Evolutionary conservation across 2,888 invertebrate genomes (phyloP), one percentile per base, ranked within the genome.

Genomic region (Apeira syringaria): DNA sequence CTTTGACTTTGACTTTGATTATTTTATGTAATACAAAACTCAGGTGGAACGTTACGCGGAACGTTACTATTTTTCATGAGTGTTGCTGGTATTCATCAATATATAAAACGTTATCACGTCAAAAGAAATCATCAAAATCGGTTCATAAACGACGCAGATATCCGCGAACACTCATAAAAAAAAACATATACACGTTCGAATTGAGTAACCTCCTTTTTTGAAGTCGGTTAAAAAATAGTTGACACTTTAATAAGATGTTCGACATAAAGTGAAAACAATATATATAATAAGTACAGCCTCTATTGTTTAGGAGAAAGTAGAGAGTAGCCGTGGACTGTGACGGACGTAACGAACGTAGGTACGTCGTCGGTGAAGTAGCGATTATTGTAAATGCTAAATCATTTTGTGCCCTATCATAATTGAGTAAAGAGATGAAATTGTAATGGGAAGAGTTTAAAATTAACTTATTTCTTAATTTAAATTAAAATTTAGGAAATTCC

Each of bases 221-320:
- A n/a, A n/a, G n/a, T n/a, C n/a, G n/a, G n/a, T n/a, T n/a, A n/a
- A n/a, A n/a, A n/a, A n/a, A n/a, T n/a, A n/a, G n/a, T 36, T 39
- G 44, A 43, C 41, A 49, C 25, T 28, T 20, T 26, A 47, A 35
- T 24, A 44, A 22, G 27, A 34, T 33, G 27, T 33, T 39, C 26
- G 36, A 42, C 39, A 41, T 22, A 28, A 45, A 47, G 54, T 56
- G 59, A 57, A 62, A 67, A 66, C 61, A 59, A 60, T 58, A 59
- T 44, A 51, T 62, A 58, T 57, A 57, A 63, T 57, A 53, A 62
- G 58, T 54, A 59, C 50, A 56, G 58, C 12, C 36, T 26, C 48
- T 45, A 55, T 63, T 67, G 68, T 68, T 49, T 22, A 31, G 47
- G 76, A 56, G 75, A 75, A 75, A 75, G 75, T 68, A 57, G 68